Base-by-base conservation (phyloP, 2,797 vertebrate species). In the Tragelaphus oryx region DNA sequence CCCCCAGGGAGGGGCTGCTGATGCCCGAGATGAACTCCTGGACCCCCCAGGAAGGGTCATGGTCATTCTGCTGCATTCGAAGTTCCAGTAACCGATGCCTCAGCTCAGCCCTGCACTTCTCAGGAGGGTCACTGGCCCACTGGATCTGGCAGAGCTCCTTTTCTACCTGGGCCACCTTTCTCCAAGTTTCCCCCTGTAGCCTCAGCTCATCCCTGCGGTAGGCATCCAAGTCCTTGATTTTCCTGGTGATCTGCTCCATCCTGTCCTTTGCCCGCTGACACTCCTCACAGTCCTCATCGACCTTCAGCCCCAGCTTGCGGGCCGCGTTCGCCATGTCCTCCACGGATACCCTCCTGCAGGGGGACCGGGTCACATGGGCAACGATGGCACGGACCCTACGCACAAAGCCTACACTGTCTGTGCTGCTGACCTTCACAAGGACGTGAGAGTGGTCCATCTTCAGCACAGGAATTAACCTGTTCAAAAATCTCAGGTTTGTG, bases 251-350 rank as follows among this genome's bases (percentile, higher is more conserved):
- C 3, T 37, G 92, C 60, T 98, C 89, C 59, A 98, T 98, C n/a
- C 96, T 97, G 37, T 59, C 12, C 80, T 98, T 98, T 0, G 97
- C 98, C 16, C 8, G 95, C 95, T 98, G 98, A n/a, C 98, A 98
- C 95, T 98, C 99, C 37, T 92, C 94, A 0, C 90, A 55, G 71
- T 98, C 98, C 97, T 99, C 99, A 13, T 99, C 99, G 0, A 99
- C 97, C 30, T 68, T 89, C 17, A 99, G 93, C 44, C 98, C 98
- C 62, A 98, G 93, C 41, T 98, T 98, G 3, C 93, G 94, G 10
- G 99, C 98, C 0, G 26, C 54, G 2, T 96, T 95, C 2, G 98
- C 98, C 96, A 98, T 98, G 55, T 97, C 98, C 93, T 99, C 98
- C 84, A 99, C 91, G 14, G 98, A 98, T 30, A 98, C 89, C n/a